Base-by-base conservation (phyloP, 2,888 invertebrate species). In the Caenorhabditis sp. region DNA sequence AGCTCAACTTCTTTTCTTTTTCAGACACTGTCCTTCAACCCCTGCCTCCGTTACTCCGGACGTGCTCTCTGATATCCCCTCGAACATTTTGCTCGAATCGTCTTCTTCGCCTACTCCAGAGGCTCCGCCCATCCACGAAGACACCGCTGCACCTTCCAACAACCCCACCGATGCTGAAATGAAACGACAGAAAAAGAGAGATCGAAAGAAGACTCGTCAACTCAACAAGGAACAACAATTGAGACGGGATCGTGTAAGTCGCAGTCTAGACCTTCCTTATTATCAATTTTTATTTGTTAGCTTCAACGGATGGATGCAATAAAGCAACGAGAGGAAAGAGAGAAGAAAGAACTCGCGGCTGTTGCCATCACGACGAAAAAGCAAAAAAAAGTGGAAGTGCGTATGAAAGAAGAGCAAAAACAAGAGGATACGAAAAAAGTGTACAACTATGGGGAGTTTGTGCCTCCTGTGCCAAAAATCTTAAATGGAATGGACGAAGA, bases 121-220 rank as follows among this genome's bases (percentile, higher is more conserved):
- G 16, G 7, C 56, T 38, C 35, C 19, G 10, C 31, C 28, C 31
- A 58, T 6, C 38, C 19, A 59, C 59, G 59, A 59, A 35, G 38
- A 7, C 35, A 38, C 59, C 59, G 38, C 19, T 19, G 35, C 61
- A 22, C 19, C 59, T 24, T 54, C 59, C 10, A 16, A 31, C n/a
- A 31, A 38, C 22, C 59, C n/a, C 58, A n/a, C 26, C 8, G 28
- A 41, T 26, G 41, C 58, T 38, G 64, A 54, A 16, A 54, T 44
- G 41, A 75, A 75, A 54, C 51, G 66, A 8, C 64, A 58, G 24
- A 75, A 75, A 22, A 75, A 75, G 28, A 38, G n/a, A 54, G 74
- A 64, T 16, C 28, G 63, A 38, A 75, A 75, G 44, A 75, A 58
- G 49, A 47, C 66, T 24, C 41, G 66, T 6, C 75, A 75, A 22